Base-by-base conservation (phyloP, 2,888 invertebrate genomes). In the Drosophila nigricruria region DNA sequence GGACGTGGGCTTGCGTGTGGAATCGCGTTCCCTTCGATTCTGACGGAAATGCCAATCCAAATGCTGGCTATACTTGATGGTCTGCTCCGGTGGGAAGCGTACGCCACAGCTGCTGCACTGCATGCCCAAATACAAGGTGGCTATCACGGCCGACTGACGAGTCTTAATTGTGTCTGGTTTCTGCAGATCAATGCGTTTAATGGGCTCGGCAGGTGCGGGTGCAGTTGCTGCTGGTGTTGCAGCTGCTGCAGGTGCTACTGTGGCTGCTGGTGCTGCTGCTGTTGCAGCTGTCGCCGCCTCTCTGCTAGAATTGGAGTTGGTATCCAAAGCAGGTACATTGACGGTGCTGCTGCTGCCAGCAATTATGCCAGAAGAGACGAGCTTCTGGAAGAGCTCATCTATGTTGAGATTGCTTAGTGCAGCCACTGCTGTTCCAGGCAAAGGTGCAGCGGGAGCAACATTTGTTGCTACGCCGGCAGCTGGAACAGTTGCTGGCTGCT, bases 21-120 rank as follows among this genome's bases (percentile, higher is more conserved):
- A 96, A 91, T 97, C 97, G 77, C 97, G 95, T 84, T 97, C 98
- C 61, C 96, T 94, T 2, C 98, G 94, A 94, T 99, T 99, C 93
- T 98, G 97, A 0, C 98, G 94, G 94, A 99, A 99, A 94, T 99
- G 99, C 99, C 99, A 99, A 94, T 99, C 99, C 70, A 99, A 94
- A 93, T 99, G 99, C 92, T 97, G 97, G 87, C 96, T 97, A 93
- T 99, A 99, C 73, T 96, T 95, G 79, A 96, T 96, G 10, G 97
- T 97, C 90, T 96, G 96, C 93, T 97, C 97, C 0, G 97, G 96
- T 16, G 97, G 96, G 93, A 99, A 99, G 50, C 99, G 95, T 70
- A 97, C 95, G 36, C 99, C 99, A 93, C 99, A 99, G 58, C 98
- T 97, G 77, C 97, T 96, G 93, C 99, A 99, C 91, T 98, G 99